Percentiles rank a stretch among this genome's conserved stretches.
phyloP scores from a whole-genome alignment of 2,113 vertebrate genomes.

The Hemicordylus capensis region DNA sequence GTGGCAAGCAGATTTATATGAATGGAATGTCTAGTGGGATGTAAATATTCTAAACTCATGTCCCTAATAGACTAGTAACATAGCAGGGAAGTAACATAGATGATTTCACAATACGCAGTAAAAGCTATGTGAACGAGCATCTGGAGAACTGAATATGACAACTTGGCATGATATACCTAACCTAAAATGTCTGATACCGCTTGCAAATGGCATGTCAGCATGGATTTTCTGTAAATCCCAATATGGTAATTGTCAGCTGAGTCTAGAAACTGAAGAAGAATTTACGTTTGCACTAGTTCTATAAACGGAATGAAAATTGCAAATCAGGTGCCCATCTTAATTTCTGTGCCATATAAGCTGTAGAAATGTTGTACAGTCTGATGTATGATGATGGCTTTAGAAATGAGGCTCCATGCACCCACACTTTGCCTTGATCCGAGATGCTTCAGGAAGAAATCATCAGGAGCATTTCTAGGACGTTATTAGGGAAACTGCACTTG shows the following conservation, averaged over 20 bases:
- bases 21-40: slow-evolving; percentile 3
- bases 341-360: too few species aligned
- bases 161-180: not conserved
- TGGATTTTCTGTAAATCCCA: slow-evolving; percentile 16
- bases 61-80: slow-evolving; percentile 9
- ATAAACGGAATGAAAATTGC: too few species aligned
- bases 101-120: slow-evolving; percentile 15
- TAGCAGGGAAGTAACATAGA: not conserved
- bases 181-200: not conserved
- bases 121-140: slow-evolving; percentile 14
- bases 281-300: too few species aligned
- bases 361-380: too few species aligned
- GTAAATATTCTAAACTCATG: slow-evolving; percentile 5
- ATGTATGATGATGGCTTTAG: too few species aligned
- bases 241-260: not conserved
- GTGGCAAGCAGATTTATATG: not conserved
- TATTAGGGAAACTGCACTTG: too few species aligned
- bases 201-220: not conserved
- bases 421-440: too few species aligned
- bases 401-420: too few species aligned
- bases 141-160: not conserved
- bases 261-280: too few species aligned
- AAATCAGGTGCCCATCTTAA: too few species aligned
- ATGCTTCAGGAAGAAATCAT: too few species aligned
- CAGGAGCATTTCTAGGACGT: too few species aligned